Base-by-base conservation (phyloP, 2,888 invertebrate genomes). In the Piscicola geometra region DNA sequence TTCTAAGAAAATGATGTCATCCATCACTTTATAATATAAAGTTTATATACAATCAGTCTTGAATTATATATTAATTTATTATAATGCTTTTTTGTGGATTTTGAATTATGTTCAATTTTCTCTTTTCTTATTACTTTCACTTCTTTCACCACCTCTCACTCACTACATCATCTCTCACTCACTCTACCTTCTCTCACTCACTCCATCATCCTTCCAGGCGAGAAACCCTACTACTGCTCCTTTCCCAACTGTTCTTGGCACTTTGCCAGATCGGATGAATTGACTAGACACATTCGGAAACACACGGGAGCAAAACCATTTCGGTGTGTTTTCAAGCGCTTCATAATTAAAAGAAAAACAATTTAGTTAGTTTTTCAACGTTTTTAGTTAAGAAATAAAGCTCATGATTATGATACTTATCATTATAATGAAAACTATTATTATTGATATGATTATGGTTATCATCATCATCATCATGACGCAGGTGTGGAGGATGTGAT, bases 241-340 rank as follows among this genome's bases (percentile, higher is more conserved):
- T 88, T 88, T 86, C 86, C 87, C 71, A 87, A 85, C 77, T 88
- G 88, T 82, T 87, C 87, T 79, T 88, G 88, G 88, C 83, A 88
- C 77, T 88, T 88, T 81, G 88, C 88, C 15, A 84, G 88, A n/a
- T 88, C 88, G 0, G 88, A 88, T 82, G 88, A 88, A 82, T 82
- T 88, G 76, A 88, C 88, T 33, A 85, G 88, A 35, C 88, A 88
- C 82, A 88, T 88, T 81, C 85, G 88, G 77, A 88, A 88, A 81
- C 88, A 88, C 83, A 88, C 88, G 1, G 88, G 88, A 15, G 88
- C 88, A 79, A 89, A 89, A 81, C 88, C 89, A 3, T 89, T 89
- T 85, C 47, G 50, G 67, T 47, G 50, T 15, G 50, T 47, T 47
- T 9, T 21, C 21, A 21, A 21, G 12, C 50, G 50, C n/a, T n/a